Conservation (phyloP, 1,140 invertebrate genomes). For the Drosophila sulfurigaster region DNA sequence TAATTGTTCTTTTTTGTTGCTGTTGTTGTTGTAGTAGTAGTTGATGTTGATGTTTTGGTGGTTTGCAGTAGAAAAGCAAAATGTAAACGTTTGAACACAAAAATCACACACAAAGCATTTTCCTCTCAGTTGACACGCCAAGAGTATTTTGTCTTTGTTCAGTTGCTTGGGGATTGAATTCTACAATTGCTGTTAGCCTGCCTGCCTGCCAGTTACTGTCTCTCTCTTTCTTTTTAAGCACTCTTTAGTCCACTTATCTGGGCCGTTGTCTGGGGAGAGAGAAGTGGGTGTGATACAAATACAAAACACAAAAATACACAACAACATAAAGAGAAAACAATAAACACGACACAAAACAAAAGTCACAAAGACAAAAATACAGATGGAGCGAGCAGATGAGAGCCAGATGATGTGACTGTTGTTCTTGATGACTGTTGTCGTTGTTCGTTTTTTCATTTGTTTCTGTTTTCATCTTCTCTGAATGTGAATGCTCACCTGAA, state of each 20-base stretch:
- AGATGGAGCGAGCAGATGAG: conserved; percentile 12
- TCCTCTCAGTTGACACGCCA: conserved; percentile 50
- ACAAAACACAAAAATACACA: conserved; percentile 37
- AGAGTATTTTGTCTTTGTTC: conserved; percentile 75
- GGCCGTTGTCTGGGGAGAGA: conserved; percentile 81
- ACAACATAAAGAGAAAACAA: conserved; percentile 30
- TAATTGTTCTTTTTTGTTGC: conserved; percentile 34
- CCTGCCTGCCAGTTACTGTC: conserved; percentile 15
- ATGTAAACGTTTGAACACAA: conserved; percentile 80
- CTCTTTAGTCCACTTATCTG: conserved; percentile 81
- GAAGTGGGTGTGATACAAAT: conserved; percentile 64
- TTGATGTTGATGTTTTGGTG: conserved; percentile 38
- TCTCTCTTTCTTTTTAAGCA: conserved; percentile 14
- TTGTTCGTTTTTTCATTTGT: conserved; percentile 26
- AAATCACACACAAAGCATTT: conserved; percentile 79
- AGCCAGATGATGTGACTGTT: conserved; percentile 39
- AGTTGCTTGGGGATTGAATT: conserved; percentile 71
- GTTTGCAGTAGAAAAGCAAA: conserved; percentile 62
- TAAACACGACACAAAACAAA: conserved; percentile 55
- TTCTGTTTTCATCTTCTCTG: background rate
- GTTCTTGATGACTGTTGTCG: conserved; percentile 50
- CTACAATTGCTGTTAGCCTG: conserved; percentile 56
- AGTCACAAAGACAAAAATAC: conserved; percentile 49
- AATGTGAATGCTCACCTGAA: conserved; percentile 74
- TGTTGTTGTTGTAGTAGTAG: conserved; percentile 37